phyloP scores from a whole-genome alignment of 2,113 vertebrate species.

The Carlito syrichta region DNA sequence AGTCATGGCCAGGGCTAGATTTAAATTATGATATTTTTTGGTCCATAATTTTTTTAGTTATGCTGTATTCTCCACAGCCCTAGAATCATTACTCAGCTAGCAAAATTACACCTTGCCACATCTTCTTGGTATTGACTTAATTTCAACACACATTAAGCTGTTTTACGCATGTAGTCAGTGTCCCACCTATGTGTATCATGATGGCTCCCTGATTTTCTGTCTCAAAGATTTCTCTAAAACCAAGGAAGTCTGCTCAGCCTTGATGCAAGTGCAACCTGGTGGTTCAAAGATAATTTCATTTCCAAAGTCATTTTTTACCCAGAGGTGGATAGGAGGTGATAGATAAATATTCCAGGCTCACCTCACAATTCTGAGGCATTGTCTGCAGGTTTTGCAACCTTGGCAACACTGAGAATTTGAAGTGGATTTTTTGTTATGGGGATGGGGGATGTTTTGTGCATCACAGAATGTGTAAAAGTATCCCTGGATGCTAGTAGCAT shows the following conservation, averaged over 20 bases:
- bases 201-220: not conserved
- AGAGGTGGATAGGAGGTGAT: not conserved
- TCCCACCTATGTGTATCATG: not conserved
- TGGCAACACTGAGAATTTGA: not conserved
- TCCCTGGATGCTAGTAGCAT: not conserved
- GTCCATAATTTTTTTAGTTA: not conserved
- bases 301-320: not conserved
- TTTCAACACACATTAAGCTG: not conserved
- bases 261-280: not conserved
- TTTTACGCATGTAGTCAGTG: not conserved
- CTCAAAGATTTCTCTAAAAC: not conserved
- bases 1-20: not conserved
- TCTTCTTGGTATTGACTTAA: not conserved
- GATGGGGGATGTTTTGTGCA: not conserved
- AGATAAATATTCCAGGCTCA: not conserved
- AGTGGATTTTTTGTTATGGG: not conserved
- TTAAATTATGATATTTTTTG: not conserved
- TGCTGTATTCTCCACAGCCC: not conserved
- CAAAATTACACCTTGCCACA: not conserved
- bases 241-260: not conserved
- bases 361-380: not conserved
- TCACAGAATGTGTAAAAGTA: not conserved
- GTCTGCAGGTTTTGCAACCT: not conserved
- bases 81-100: not conserved
- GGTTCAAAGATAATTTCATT: not conserved